Evolutionary conservation across 2,113 vertebrate species (phyloP), one percentile per base, ranked within the genome.

Genomic region (Chlamydotis undulata): DNA sequence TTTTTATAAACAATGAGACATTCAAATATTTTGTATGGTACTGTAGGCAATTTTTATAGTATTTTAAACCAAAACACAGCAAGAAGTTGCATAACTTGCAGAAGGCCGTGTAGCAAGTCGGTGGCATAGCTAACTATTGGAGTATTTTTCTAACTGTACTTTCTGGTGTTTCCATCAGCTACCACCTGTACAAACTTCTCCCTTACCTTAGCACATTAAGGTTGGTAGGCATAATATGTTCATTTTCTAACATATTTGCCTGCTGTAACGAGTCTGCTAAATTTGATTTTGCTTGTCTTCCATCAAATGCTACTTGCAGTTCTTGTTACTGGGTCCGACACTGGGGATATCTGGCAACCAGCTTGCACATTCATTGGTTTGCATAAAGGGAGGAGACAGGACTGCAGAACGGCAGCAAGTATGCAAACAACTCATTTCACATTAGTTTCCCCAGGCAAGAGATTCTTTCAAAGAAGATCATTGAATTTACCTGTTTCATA

Each of bases 401-500:
- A 57, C 68, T 81, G 28, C 37, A 82, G 61, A 60, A 71, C 55
- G 31, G 71, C 84, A 75, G 50, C 75, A 93, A 92, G 70, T 96
- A 77, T 69, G 89, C 90, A 93, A 90, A 75, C 83, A 77, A 55
- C 77, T 91, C 45, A 56, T 93, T 92, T 92, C 88, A 56, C 17
- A 1, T 69, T 83, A 91, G 76, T 55, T 93, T 84, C 60, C 94
- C 75, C 75, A 89, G 96, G 94, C 87, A 95, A 95, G 86, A 94
- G 49, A 50, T 89, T 96, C 82, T 96, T 97, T 89, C 92, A 83
- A 63, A 95, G 75, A 91, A 91, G 70, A 97, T 93, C 96, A 90
- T 70, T 94, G 93, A 96, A 92, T 96, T 96, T 91, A 82, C 93
- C 80, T 87, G 90, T 88, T 97, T 97, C 96, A 82, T 88, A 93